Evolutionary conservation across 2,797 vertebrate genomes (phyloP).

Genomic region (Karalla daura): DNA sequence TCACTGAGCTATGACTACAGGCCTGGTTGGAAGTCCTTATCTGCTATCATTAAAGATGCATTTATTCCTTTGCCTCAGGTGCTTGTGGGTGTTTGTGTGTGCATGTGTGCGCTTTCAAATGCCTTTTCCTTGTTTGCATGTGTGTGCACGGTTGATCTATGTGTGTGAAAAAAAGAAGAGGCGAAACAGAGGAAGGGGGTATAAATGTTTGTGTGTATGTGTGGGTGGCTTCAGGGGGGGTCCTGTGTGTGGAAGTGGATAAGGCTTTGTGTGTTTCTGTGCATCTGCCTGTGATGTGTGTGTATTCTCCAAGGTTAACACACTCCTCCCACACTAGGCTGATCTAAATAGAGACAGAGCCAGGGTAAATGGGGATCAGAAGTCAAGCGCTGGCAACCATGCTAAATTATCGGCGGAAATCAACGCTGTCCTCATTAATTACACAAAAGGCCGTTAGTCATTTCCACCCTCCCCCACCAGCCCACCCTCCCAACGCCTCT

Average conservation of each 20-base stretch:
- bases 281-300: conserved; percentile 72
- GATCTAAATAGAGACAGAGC: conserved; percentile 83
- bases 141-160: conserved; percentile 62
- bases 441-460: conserved; percentile 85
- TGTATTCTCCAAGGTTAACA: conserved; percentile 83
- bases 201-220: conserved; percentile 76
- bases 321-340: conserved; percentile 78
- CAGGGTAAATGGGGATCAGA: conserved; percentile 85
- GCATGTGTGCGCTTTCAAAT: conserved; percentile 58
- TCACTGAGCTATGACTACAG: conserved; percentile 84
- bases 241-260: conserved; percentile 71
- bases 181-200: conserved; percentile 72
- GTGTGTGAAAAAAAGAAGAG: conserved; percentile 54
- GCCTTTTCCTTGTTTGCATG: conserved; percentile 74
- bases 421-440: conserved; percentile 87
- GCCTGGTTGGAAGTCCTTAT: conserved; percentile 84
- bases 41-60: conserved; percentile 86
- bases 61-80: conserved; percentile 84
- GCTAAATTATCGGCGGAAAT: conserved; percentile 87
- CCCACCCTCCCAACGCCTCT: conserved; percentile 67
- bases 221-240: conserved; percentile 72
- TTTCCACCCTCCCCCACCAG: conserved; percentile 63
- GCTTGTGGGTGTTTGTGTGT: conserved; percentile 72
- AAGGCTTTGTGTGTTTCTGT: conserved; percentile 74
- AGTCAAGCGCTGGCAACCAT: conserved; percentile 84